phyloP scores from a whole-genome alignment of 2,888 invertebrate species.

The Cantharis nigra region DNA sequence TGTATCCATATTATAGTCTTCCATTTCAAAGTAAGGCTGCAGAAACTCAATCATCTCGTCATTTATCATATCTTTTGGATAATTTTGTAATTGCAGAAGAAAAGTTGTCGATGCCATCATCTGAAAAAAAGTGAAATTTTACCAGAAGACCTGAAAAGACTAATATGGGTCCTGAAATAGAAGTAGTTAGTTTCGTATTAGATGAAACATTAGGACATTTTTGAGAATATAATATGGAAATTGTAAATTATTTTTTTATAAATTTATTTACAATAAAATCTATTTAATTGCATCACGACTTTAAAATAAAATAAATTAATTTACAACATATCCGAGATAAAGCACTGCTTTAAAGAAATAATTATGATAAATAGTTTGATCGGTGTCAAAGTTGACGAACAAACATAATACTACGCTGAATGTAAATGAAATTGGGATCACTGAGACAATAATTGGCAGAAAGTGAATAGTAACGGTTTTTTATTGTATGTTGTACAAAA shows the following conservation, averaged over 20 bases:
- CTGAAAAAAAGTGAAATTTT: constrained; percentile 50
- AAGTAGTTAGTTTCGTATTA: too few relatives aligned
- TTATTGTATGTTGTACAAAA: background rate
- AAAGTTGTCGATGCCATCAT: constrained; percentile 97
- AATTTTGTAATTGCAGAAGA: constrained; percentile 87
- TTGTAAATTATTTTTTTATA: background rate
- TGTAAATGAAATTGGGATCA: background rate
- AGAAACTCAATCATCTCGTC: constrained; percentile 96
- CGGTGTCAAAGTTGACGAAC: background rate
- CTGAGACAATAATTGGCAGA: background rate
- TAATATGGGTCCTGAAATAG: too few relatives aligned
- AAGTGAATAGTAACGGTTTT: background rate
- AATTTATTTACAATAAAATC: background rate
- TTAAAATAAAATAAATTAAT: background rate
- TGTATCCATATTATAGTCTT: constrained; percentile 96
- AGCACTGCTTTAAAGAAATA: background rate
- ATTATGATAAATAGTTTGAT: background rate
- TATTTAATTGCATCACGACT: background rate
- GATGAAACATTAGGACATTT: too few relatives aligned
- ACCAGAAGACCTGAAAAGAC: background rate
- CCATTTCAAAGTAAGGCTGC: constrained; percentile 91
- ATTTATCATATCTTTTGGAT: constrained; percentile 95
- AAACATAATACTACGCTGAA: background rate
- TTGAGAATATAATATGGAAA: too few relatives aligned
- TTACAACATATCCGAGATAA: background rate